These are phyloP conservation scores for Steinernema feltiae DNA, from an alignment of 1,140 invertebrate species.

Conservation along the genomic window DNA sequence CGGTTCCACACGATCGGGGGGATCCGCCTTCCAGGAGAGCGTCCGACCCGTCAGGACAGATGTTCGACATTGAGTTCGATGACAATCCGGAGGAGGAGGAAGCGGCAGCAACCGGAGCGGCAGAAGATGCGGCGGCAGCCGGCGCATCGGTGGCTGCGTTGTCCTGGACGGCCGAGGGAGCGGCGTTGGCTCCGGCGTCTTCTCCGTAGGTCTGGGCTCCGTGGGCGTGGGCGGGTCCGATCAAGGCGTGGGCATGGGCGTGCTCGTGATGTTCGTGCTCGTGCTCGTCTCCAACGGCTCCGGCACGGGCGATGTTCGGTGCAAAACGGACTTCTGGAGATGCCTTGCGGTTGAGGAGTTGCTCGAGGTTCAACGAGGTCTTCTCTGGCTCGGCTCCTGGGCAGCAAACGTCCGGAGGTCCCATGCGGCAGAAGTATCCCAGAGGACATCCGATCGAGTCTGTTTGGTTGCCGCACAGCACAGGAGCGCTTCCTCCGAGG, in stretches of 20 bases:
- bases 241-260: not conserved
- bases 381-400: slow-evolving; percentile 26
- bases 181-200: slow-evolving; percentile 7
- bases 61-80: slow-evolving; percentile 22
- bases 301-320: slow-evolving; percentile 22
- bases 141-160: not conserved
- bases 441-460: slow-evolving; percentile 56
- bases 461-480: slow-evolving; percentile 53
- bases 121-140: slow-evolving; percentile 6
- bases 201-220: not conserved
- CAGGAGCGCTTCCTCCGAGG: slow-evolving; percentile 50
- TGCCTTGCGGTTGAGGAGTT: not conserved
- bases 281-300: slow-evolving; percentile 19
- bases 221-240: not conserved
- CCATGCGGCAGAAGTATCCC: slow-evolving; percentile 49
- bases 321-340: slow-evolving; percentile 11
- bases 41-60: slow-evolving; percentile 56
- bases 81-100: slow-evolving; percentile 10
- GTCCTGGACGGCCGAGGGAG: not conserved
- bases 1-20: slow-evolving; percentile 45
- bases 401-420: slow-evolving; percentile 56
- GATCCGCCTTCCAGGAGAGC: slow-evolving; percentile 41
- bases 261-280: slow-evolving; percentile 16
- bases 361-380: not conserved
- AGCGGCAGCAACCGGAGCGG: slow-evolving; percentile 5